Evolutionary conservation across 2,797 vertebrate species (phyloP).

Genomic region (Morus bassanus): DNA sequence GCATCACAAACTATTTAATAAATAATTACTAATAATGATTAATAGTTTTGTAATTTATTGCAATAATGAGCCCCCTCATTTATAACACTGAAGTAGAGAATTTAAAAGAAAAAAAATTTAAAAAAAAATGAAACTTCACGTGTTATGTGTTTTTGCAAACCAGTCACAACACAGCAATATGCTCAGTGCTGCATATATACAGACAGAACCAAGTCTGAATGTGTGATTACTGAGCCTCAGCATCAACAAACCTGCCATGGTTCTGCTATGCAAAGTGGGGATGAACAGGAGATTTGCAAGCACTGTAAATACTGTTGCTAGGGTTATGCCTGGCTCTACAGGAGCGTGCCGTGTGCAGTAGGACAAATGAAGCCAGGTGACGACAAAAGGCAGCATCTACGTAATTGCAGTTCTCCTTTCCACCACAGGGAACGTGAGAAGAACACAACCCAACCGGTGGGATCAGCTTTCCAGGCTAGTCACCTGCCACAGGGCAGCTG

Average conservation of each 20-base stretch:
- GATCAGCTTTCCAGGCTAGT: not conserved
- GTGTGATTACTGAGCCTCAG: not conserved
- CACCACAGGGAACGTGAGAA: not conserved
- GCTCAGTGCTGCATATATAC: not conserved
- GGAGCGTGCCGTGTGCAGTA: not conserved
- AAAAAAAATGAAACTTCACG: not conserved
- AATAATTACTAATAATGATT: too few species aligned
- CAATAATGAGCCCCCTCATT: not conserved
- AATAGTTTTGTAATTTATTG: not conserved
- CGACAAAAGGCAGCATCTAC: not conserved
- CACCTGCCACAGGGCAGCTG: not conserved
- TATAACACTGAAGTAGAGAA: not conserved
- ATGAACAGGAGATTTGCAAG: not conserved
- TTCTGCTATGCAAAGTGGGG: not conserved
- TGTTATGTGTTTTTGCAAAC: not conserved
- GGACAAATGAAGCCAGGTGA: not conserved
- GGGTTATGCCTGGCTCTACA: not conserved
- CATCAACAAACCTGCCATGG: not conserved
- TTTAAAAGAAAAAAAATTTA: not conserved
- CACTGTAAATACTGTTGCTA: not conserved
- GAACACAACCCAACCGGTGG: not conserved
- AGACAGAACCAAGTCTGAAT: not conserved
- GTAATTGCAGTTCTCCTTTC: not conserved
- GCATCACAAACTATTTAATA: not conserved
- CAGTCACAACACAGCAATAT: not conserved